These are phyloP conservation scores for Otocyon megalotis DNA, from an alignment of 2,113 vertebrate species.

Conservation along the genomic window DNA sequence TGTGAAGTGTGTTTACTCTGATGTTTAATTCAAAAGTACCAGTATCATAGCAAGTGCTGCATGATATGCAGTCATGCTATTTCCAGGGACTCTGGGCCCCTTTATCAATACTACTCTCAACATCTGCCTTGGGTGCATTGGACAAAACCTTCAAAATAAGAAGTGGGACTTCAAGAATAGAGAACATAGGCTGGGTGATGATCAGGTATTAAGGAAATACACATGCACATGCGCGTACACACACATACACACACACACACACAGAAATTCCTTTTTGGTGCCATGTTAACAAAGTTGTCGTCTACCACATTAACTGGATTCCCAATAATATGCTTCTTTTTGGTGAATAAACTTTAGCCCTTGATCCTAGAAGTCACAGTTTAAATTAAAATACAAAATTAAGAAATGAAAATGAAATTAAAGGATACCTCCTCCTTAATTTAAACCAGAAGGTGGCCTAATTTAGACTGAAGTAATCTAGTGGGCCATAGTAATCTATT, in stretches of 20 bases:
- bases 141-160: background rate
- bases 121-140: background rate
- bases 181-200: background rate
- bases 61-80: accelerated
- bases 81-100: background rate
- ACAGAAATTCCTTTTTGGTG: background rate
- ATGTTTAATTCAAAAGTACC: background rate
- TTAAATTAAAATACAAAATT: slow-evolving; percentile 19
- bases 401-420: background rate
- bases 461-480: slow-evolving; percentile 36
- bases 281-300: background rate
- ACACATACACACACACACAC: background rate
- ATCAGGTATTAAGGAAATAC: background rate
- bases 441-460: slow-evolving; percentile 52
- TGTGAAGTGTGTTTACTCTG: background rate
- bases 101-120: background rate
- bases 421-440: background rate
- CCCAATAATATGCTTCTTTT: background rate
- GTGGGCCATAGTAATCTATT: slow-evolving; percentile 9
- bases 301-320: background rate
- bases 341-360: background rate
- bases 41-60: background rate
- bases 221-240: accelerated
- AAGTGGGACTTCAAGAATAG: background rate
- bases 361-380: slow-evolving; percentile 20